Conservation (phyloP, 1,140 invertebrate species). For the Zaprionus africanus region DNA sequence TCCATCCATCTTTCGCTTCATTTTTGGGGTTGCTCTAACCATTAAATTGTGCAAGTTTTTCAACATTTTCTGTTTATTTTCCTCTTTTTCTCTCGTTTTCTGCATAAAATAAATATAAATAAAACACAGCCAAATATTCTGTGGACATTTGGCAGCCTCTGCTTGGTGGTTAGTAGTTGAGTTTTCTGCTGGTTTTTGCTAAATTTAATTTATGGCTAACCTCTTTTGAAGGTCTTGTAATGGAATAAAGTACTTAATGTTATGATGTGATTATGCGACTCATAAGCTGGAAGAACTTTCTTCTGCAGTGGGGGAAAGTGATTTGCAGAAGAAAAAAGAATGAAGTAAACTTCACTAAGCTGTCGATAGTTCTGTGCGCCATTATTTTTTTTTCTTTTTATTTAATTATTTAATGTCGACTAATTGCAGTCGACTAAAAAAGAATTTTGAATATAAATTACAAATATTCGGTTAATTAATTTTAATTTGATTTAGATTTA, state of each 20-base stretch:
- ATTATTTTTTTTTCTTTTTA: too few relatives aligned
- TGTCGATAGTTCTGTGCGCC: background rate
- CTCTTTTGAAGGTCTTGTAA: conserved; percentile 57
- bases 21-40: conserved; percentile 32
- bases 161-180: conserved; percentile 24
- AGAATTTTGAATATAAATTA: too few relatives aligned
- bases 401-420: too few relatives aligned
- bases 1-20: background rate
- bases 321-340: background rate
- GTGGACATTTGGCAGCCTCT: conserved; percentile 38
- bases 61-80: conserved; percentile 49
- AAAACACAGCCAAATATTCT: conserved; percentile 49
- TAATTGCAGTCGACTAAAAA: too few relatives aligned
- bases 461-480: too few relatives aligned
- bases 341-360: background rate
- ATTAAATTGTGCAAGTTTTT: conserved; percentile 71
- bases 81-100: conserved; percentile 23
- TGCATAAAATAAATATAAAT: conserved; percentile 82
- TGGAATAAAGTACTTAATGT: conserved; percentile 61
- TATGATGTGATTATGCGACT: conserved; percentile 68
- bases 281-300: conserved; percentile 13
- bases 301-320: background rate
- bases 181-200: conserved; percentile 47
- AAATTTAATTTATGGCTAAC: conserved; percentile 78
- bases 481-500: too few relatives aligned